Percentiles rank a stretch among this genome's conserved stretches.
Evolutionary conservation across 2,888 invertebrate genomes (phyloP).

Genomic region (Malthinus seriepunctatus): DNA sequence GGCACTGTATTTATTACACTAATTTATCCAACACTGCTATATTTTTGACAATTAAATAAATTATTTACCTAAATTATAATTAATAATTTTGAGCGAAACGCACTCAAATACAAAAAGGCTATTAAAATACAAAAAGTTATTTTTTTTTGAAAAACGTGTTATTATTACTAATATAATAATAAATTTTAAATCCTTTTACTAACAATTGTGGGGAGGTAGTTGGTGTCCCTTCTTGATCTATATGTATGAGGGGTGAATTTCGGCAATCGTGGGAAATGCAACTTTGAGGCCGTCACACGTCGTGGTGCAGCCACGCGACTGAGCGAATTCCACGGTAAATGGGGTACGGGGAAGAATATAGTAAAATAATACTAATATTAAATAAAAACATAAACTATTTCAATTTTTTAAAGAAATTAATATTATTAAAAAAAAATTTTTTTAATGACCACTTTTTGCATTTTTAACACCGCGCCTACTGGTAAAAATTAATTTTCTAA

Average conservation of each 20-base stretch:
- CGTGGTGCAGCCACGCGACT: slow-evolving; percentile 40
- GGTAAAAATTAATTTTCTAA: not conserved
- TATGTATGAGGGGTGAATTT: slow-evolving; percentile 31
- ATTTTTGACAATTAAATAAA: too few relatives aligned
- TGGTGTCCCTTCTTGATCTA: slow-evolving; percentile 23
- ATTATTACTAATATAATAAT: slow-evolving; percentile 8
- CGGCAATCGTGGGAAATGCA: slow-evolving; percentile 37
- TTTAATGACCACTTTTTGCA: not conserved
- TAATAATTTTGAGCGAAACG: too few relatives aligned
- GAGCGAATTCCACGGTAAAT: slow-evolving; percentile 23
- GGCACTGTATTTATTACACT: too few relatives aligned
- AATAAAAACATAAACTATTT: too few relatives aligned
- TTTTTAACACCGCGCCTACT: not conserved
- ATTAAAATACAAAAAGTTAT: not conserved
- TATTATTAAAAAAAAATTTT: too few relatives aligned
- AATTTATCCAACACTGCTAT: too few relatives aligned
- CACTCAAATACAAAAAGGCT: too few relatives aligned
- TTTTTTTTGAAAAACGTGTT: not conserved
- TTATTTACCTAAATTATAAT: too few relatives aligned
- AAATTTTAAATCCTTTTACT: slow-evolving; percentile 13
- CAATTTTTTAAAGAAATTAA: too few relatives aligned
- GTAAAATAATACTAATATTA: not conserved
- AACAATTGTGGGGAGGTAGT: slow-evolving; percentile 19
- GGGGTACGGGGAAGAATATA: not conserved
- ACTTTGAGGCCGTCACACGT: slow-evolving; percentile 36